Evolutionary conservation across 2,797 vertebrate genomes (phyloP), one percentile per base, ranked within the genome.

Genomic region (Rhyacichthys aspro): DNA sequence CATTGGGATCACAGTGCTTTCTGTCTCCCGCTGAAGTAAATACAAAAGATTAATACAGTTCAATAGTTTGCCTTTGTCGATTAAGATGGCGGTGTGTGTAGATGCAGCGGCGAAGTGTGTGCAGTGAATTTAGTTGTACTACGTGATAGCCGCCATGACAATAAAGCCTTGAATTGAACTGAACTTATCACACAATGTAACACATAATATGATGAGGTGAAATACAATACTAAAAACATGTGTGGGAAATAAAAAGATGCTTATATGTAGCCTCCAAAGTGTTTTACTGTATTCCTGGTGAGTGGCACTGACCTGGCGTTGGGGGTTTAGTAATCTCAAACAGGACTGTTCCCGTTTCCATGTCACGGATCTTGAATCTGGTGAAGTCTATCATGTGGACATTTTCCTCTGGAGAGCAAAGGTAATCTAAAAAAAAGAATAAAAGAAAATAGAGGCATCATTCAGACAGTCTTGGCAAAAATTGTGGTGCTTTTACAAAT

Each of bases 341-440:
- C 50, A 99, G 93, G 49, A 98, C 94, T 0, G 95, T 96, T 69
- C 96, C 96, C 1, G 95, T 96, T 78, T 98, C 96, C 97, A 99
- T 98, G 86, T 99, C 97, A 6, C 97, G 94, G 86, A 99, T 99
- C 90, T 98, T 98, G 84, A 99, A 99, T 82, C 96, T 91, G 68
- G 97, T 95, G 87, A 98, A 99, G 86, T 98, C 96, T 36, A 99
- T 99, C 92, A 95, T 97, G 91, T 98, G 96, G 72, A 98, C 90
- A 1, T 99, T 99, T 88, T 97, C 95, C 81, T 98, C 96, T 0
- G 96, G 97, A 64, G 93, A 93, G 76, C 97, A 99, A 46, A 98
- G 88, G 72, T 99, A 99, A 90, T 96, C 97, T 98, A 88, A 53
- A 86, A 74, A 54, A 82, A 38, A 52, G 6, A 41, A 11, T 16